A percentile compares a stretch with the other conserved stretches of the same genome.
These are phyloP conservation scores for Drosophila yooni DNA, from an alignment of 2,888 invertebrate genomes.

Conservation along the genomic window DNA sequence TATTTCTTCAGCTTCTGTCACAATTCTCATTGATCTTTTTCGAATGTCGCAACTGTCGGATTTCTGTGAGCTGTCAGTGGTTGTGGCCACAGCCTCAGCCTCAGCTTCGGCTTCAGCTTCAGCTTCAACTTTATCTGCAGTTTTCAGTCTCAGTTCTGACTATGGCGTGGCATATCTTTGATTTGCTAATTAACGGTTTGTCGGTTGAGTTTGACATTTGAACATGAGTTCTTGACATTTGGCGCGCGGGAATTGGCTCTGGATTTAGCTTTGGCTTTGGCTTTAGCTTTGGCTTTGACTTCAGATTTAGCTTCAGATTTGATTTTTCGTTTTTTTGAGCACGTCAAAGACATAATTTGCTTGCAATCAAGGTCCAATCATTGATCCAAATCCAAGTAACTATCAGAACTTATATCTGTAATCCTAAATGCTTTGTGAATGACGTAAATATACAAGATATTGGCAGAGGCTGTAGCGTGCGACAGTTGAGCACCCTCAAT, in stretches of 20 bases:
- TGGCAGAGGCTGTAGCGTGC: neutral
- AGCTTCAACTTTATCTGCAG: conserved; percentile 3
- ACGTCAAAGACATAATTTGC: neutral
- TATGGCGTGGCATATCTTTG: conserved; percentile 75
- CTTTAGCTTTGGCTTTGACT: conserved; percentile 8
- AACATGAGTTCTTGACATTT: conserved; percentile 83
- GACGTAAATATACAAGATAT: neutral
- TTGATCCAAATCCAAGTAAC: conserved; percentile 11
- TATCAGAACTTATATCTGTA: neutral
- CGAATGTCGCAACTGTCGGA: conserved; percentile 78
- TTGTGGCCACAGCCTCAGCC: conserved; percentile 27
- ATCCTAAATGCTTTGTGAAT: neutral
- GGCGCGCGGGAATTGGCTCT: conserved; percentile 55
- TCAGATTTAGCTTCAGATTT: conserved; percentile 6
- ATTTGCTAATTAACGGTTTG: conserved; percentile 84
- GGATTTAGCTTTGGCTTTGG: conserved; percentile 16
- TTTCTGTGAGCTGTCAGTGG: conserved; percentile 66
- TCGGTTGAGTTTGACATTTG: conserved; percentile 82
- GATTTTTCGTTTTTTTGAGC: conserved; percentile 3
- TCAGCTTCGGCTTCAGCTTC: neutral
- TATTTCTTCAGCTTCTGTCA: conserved; percentile 76
- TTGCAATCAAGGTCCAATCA: conserved; percentile 14
- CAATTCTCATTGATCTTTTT: conserved; percentile 83
- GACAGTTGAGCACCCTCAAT: neutral
- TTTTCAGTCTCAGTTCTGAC: conserved; percentile 13